phyloP scores from a whole-genome alignment of 2,113 vertebrate species.

The Megaceryle torquata region DNA sequence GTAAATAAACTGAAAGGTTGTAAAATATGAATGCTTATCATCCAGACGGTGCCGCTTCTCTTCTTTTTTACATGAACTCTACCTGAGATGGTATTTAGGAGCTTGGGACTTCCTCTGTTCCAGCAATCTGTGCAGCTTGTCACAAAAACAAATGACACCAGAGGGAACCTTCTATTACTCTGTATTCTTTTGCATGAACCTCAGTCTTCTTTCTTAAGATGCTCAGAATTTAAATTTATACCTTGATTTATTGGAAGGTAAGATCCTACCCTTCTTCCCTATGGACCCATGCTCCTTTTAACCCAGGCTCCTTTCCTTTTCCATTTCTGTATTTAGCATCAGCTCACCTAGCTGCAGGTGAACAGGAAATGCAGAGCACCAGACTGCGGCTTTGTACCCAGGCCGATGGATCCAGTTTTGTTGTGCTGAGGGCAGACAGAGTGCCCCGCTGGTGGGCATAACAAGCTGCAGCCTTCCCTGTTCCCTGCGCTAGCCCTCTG shows the following conservation, averaged over 20 bases:
- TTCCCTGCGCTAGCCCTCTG: neutral
- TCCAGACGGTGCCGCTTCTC: neutral
- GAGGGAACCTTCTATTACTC: neutral
- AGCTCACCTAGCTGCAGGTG: slow-evolving; percentile 10
- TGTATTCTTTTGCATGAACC: slow-evolving; percentile 54
- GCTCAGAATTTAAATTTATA: slow-evolving; percentile 60
- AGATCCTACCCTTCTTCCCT: neutral
- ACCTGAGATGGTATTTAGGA: slow-evolving; percentile 22
- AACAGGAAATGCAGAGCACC: neutral
- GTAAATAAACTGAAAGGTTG: slow-evolving; percentile 60
- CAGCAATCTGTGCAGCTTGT: slow-evolving; percentile 62
- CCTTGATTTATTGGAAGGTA: slow-evolving; percentile 29
- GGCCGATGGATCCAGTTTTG: neutral
- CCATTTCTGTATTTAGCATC: neutral
- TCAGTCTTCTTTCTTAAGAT: slow-evolving; percentile 56
- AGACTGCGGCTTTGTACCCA: neutral
- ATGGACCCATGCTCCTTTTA: neutral
- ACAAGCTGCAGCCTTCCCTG: neutral
- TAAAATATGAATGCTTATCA: slow-evolving; percentile 47
- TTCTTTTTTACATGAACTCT: slow-evolving; percentile 37
- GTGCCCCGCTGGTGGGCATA: neutral
- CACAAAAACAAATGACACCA: slow-evolving; percentile 12
- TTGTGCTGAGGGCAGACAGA: neutral
- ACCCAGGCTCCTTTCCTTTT: neutral
- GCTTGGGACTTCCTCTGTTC: slow-evolving; percentile 9